Evolutionary conservation across 2,113 vertebrate genomes (phyloP).

Genomic region (Melanerpes aurifrons): DNA sequence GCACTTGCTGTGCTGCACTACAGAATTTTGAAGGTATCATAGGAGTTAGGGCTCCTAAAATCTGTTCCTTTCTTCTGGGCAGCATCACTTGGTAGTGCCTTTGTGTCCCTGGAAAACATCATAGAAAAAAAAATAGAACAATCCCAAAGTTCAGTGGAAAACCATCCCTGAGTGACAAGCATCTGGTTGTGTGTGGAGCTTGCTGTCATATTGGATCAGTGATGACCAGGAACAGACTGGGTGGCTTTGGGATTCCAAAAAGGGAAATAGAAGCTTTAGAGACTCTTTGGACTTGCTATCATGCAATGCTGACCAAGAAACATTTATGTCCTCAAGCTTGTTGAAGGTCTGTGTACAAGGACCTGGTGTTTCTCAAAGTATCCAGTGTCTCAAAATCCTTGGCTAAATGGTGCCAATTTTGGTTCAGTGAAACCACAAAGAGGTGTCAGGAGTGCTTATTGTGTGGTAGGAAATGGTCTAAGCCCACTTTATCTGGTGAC

Average conservation of each 20-base stretch:
- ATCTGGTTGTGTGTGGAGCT: background rate
- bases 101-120: background rate
- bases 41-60: background rate
- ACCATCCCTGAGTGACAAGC: background rate
- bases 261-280: background rate
- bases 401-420: background rate
- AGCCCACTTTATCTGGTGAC: background rate
- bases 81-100: background rate
- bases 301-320: background rate
- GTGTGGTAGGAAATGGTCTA: background rate
- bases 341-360: background rate
- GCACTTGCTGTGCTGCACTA: background rate
- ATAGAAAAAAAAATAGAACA: background rate
- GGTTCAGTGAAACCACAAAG: background rate
- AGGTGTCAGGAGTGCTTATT: background rate
- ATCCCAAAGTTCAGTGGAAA: background rate
- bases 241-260: background rate
- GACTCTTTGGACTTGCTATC: background rate
- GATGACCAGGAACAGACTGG: background rate
- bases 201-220: accelerated
- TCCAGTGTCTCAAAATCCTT: background rate
- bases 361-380: background rate
- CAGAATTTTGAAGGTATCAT: background rate
- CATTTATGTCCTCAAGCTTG: background rate
- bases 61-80: background rate